Base-by-base conservation (phyloP, 1,140 invertebrate species). In the Bacillus rossius region DNA sequence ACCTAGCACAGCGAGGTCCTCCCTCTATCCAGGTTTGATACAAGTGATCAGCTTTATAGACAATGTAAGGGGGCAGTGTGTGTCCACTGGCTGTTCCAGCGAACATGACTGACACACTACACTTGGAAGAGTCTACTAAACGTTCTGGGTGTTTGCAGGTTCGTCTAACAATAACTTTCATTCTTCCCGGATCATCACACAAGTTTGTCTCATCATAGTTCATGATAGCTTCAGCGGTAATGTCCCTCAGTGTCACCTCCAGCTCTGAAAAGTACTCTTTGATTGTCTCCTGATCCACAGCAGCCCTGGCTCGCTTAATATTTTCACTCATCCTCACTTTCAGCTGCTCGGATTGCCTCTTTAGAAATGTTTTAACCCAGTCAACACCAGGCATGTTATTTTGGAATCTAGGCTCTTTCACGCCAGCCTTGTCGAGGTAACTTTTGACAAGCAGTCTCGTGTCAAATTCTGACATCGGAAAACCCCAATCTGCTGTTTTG, bases 141-240 rank as follows among this genome's bases (percentile, higher is more conserved):
- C 60, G 60, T 60, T 76, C 70, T 22, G 70, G 63, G 63, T 75
- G 67, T 59, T 70, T 71, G 20, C 34, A 43, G 37, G 70, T 69
- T 42, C 72, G 58, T 49, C 64, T 62, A 57, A 67, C 57, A 50
- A 73, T 60, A 17, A 69, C 53, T 65, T 69, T 73, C 34, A 65
- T 67, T 16, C 53, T 62, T 19, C 71, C 71, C 8, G 71, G 73
- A 57, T 76, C 71, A 67, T 76, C 73, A 5, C 57, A 61, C 2
- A 77, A 40, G 59, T 76, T 75, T 8, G 72, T 75, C 61, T 76
- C n/a, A n/a, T n/a, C n/a, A n/a, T n/a, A n/a, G n/a, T n/a, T n/a
- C n/a, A n/a, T n/a, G n/a, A n/a, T n/a, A n/a, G n/a, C n/a, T n/a
- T n/a, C n/a, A n/a, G n/a, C n/a, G n/a, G n/a, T n/a, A n/a, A n/a